Percentiles rank a stretch among this genome's conserved stretches.
Evolutionary conservation across 1,140 invertebrate species (phyloP).

Genomic region (Elysia chlorotica): DNA sequence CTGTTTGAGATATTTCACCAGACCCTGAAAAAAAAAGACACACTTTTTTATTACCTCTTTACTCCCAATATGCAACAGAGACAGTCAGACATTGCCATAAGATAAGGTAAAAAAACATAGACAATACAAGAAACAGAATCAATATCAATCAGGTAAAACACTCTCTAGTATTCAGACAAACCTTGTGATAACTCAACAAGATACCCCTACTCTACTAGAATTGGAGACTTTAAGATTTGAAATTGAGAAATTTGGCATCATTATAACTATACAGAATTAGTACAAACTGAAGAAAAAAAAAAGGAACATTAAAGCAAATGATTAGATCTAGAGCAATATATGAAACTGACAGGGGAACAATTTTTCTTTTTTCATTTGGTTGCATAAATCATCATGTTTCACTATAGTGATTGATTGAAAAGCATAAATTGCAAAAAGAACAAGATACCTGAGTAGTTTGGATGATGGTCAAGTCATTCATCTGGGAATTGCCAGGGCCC

Average conservation of each 20-base stretch:
- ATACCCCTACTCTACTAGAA: background rate
- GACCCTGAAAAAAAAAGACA: conserved; percentile 65
- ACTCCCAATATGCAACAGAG: background rate
- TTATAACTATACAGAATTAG: background rate
- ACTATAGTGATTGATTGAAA: background rate
- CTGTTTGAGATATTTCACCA: conserved; percentile 78
- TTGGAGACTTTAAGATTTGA: no score
- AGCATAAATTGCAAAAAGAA: background rate
- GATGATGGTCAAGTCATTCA: conserved; percentile 97
- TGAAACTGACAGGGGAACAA: no score
- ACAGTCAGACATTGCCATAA: background rate
- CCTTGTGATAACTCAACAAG: background rate
- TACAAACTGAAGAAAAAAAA: background rate
- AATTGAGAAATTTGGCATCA: no score
- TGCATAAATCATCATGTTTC: no score
- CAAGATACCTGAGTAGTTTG: conserved; percentile 75
- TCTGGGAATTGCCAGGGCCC: conserved; percentile 88
- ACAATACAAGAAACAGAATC: no score
- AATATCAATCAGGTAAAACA: background rate
- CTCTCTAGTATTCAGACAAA: background rate
- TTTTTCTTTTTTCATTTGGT: no score
- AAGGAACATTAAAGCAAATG: background rate
- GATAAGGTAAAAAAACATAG: background rate
- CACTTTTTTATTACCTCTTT: background rate
- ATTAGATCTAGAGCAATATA: no score